These are phyloP conservation scores for Sinodicranocentrus sp. DNA, from an alignment of 2,888 invertebrate species.

Conservation along the genomic window DNA sequence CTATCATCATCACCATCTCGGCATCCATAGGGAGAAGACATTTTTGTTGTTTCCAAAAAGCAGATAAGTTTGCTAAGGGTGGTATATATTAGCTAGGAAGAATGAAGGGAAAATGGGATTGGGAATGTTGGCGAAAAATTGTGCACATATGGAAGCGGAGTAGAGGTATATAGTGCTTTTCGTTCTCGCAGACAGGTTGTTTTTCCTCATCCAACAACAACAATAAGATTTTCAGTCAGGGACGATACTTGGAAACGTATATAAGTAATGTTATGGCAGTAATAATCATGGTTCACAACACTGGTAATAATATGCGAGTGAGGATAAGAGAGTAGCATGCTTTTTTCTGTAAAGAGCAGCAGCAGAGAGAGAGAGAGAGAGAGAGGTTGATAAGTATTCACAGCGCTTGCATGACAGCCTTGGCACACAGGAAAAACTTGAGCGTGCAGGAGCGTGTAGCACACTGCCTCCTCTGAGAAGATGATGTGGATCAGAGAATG, in stretches of 20 bases:
- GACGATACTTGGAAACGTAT: constrained; percentile 10
- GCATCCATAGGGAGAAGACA: neutral
- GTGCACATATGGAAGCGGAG: no score
- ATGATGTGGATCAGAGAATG: neutral
- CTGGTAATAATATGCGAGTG: constrained; percentile 3
- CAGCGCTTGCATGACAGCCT: constrained; percentile 43
- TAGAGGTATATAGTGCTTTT: no score
- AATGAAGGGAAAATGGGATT: neutral
- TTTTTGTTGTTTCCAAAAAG: neutral
- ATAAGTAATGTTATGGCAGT: no score
- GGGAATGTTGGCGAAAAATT: neutral
- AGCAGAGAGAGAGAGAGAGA: constrained; percentile 2
- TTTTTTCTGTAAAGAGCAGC: no score
- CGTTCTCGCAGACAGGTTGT: no score
- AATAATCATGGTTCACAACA: neutral
- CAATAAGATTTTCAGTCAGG: neutral
- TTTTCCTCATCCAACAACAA: no score
- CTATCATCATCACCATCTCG: constrained; percentile 8
- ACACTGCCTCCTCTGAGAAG: constrained; percentile 13
- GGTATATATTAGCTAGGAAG: no score
- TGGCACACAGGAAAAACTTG: constrained; percentile 22
- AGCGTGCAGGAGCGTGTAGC: no score
- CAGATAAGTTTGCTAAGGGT: no score
- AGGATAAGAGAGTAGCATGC: neutral
- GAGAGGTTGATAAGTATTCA: neutral